Conservation (phyloP, 2,113 vertebrate genomes). For the Apeltes quadracus region DNA sequence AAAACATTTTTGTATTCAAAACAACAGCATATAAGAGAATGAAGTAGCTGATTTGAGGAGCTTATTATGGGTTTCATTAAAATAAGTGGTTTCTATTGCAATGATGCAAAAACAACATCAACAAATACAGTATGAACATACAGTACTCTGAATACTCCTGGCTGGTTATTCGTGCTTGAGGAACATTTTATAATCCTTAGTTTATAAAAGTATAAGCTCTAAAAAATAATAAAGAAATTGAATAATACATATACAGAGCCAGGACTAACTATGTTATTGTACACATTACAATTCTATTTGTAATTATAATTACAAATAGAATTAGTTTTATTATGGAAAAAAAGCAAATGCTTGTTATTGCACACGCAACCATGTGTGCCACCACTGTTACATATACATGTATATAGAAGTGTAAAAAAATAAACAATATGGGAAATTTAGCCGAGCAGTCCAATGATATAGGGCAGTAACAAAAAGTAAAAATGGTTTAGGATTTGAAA, state of each 20-base stretch:
- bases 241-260: background rate
- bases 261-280: slow-evolving; percentile 1
- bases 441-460: background rate
- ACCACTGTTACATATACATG: background rate
- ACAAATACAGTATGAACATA: slow-evolving; percentile 46
- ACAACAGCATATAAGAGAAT: slow-evolving; percentile 29
- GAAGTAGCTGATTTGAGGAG: slow-evolving; percentile 29
- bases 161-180: background rate
- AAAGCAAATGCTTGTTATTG: background rate
- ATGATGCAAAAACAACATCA: slow-evolving; percentile 30
- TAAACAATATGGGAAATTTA: background rate
- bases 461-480: background rate
- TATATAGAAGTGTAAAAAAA: background rate
- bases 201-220: slow-evolving; percentile 5
- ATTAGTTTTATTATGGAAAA: background rate
- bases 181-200: background rate
- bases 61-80: slow-evolving; percentile 60
- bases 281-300: too few relatives aligned
- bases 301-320: background rate
- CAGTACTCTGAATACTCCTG: slow-evolving; percentile 36
- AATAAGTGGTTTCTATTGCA: slow-evolving; percentile 55
- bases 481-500: background rate
- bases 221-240: slow-evolving; percentile 16
- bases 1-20: slow-evolving; percentile 5
- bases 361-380: too few relatives aligned